Evolutionary conservation across 35 echinoderm and acorn worm genomes (phyloP).

Genomic region (Stichopus chloronotus): DNA sequence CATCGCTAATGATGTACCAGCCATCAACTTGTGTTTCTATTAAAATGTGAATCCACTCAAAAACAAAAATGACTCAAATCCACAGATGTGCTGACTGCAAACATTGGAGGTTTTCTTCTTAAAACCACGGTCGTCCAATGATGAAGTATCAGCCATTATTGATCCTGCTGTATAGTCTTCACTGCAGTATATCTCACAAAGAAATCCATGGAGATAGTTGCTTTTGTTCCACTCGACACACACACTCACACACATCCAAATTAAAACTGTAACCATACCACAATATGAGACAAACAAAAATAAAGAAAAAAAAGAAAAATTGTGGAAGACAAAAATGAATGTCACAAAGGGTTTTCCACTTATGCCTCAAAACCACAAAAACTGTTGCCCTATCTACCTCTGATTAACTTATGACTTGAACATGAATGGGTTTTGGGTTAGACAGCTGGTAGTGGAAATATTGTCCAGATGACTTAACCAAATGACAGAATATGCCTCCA

Average conservation of each 20-base stretch:
- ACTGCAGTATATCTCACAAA: neutral
- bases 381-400: neutral
- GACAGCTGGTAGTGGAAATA: slow-evolving; percentile 13
- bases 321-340: neutral
- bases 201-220: neutral
- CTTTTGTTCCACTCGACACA: neutral
- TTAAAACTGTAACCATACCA: slow-evolving; percentile 15
- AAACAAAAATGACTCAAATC: too few relatives aligned
- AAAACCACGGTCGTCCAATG: neutral
- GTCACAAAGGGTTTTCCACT: neutral
- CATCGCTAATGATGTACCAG: too few relatives aligned
- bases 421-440: slow-evolving; percentile 17
- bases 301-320: neutral
- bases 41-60: too few relatives aligned
- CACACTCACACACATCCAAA: neutral
- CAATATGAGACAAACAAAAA: slow-evolving; percentile 5
- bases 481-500: slow-evolving; percentile 9
- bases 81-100: neutral
- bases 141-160: neutral
- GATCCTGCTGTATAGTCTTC: too few relatives aligned
- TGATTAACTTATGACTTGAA: neutral
- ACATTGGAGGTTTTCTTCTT: neutral
- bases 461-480: slow-evolving; percentile 1
- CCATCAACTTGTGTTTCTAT: too few relatives aligned
- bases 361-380: slow-evolving; percentile 15